Percentiles rank a stretch among this genome's conserved stretches.
phyloP scores from a whole-genome alignment of 1,140 invertebrate genomes.

The Acromyrmex heyeri region DNA sequence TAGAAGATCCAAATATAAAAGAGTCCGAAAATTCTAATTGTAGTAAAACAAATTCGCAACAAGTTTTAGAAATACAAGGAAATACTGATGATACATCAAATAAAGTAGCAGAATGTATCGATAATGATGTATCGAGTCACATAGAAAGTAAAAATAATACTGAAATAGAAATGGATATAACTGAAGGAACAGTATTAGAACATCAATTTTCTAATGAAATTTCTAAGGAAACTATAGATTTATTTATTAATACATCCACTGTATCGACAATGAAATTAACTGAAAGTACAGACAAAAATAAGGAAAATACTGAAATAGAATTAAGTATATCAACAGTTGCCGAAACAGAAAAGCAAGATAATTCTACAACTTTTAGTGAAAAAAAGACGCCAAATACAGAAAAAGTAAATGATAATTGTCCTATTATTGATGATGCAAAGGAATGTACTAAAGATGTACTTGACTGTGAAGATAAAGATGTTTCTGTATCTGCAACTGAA shows the following conservation, averaged over 20 bases:
- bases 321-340: background rate
- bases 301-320: conserved; percentile 18
- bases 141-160: conserved; percentile 8
- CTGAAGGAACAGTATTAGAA: conserved; percentile 9
- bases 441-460: background rate
- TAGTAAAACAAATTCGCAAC: conserved; percentile 15
- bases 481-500: conserved; percentile 14
- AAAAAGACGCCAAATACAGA: conserved; percentile 8
- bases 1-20: background rate
- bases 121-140: background rate
- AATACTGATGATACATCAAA: background rate
- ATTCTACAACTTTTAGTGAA: conserved; percentile 2
- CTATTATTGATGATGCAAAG: background rate
- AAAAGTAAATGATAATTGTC: conserved; percentile 14
- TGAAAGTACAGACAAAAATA: background rate
- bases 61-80: conserved; percentile 7
- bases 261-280: background rate
- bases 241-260: background rate
- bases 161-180: background rate
- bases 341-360: background rate
- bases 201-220: conserved; percentile 11
- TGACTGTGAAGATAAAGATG: conserved; percentile 9
- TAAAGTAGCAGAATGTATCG: background rate
- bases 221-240: conserved; percentile 11
- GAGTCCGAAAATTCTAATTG: conserved; percentile 16